phyloP scores from a whole-genome alignment of 2,888 invertebrate species.

The Agrilus cyanescens region DNA sequence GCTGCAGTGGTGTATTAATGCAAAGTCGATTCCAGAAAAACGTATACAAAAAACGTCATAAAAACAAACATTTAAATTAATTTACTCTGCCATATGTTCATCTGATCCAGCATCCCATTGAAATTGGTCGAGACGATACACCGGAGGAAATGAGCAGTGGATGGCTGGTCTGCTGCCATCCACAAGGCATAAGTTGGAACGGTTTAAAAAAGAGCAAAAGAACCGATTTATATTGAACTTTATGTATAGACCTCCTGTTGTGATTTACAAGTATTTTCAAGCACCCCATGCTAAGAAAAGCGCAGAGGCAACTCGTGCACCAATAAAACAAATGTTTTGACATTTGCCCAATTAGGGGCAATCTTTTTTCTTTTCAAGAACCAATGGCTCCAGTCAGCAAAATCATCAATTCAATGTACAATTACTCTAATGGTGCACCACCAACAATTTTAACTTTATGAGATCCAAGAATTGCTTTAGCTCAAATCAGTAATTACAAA shows the following conservation, averaged over 20 bases:
- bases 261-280: slow-evolving; percentile 13
- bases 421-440: too few species aligned
- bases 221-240: slow-evolving; percentile 10
- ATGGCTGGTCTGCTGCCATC: background rate
- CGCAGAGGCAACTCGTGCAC: slow-evolving; percentile 9
- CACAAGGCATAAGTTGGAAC: background rate
- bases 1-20: too few species aligned
- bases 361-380: too few species aligned
- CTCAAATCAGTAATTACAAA: too few species aligned
- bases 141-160: background rate
- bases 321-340: slow-evolving; percentile 15
- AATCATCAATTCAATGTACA: too few species aligned
- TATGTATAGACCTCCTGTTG: slow-evolving; percentile 13
- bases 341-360: slow-evolving; percentile 3
- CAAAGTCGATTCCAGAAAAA: too few species aligned
- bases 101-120: background rate
- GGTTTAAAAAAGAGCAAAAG: slow-evolving; percentile 1
- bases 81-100: background rate
- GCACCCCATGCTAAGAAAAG: slow-evolving; percentile 14
- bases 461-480: too few species aligned
- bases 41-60: too few species aligned
- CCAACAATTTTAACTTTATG: too few species aligned
- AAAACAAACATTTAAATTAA: slow-evolving; percentile 2
- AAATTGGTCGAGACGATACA: background rate
- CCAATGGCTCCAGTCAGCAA: too few species aligned